phyloP scores from a whole-genome alignment of 1,140 invertebrate species.

The Drosophila ohnishii region DNA sequence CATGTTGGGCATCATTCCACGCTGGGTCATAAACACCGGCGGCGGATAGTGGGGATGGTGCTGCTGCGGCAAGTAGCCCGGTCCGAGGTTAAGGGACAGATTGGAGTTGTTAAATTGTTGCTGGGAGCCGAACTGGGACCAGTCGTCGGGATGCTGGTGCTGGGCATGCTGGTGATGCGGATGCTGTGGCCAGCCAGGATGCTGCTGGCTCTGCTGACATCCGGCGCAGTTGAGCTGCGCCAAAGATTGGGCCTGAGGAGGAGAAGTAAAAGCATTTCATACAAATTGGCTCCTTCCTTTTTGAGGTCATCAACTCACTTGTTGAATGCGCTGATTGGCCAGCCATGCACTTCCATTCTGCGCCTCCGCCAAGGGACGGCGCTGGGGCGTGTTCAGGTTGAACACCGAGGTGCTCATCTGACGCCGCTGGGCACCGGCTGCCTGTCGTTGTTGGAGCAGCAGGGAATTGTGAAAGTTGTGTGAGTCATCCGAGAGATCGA shows the following conservation, averaged over 20 bases:
- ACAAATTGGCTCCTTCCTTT: background rate
- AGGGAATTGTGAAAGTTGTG: slow-evolving; percentile 79
- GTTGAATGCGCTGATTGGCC: slow-evolving; percentile 75
- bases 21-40: slow-evolving; percentile 76
- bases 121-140: slow-evolving; percentile 83
- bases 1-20: slow-evolving; percentile 67
- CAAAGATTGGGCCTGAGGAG: slow-evolving; percentile 87
- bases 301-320: slow-evolving; percentile 44
- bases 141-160: slow-evolving; percentile 83
- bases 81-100: slow-evolving; percentile 86
- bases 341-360: slow-evolving; percentile 52
- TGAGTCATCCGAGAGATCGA: slow-evolving; percentile 78
- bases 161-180: slow-evolving; percentile 28
- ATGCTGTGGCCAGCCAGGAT: slow-evolving; percentile 49
- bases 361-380: slow-evolving; percentile 60
- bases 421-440: slow-evolving; percentile 55
- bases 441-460: slow-evolving; percentile 77
- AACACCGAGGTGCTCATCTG: slow-evolving; percentile 84
- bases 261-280: background rate
- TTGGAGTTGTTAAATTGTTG: slow-evolving; percentile 87
- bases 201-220: slow-evolving; percentile 60
- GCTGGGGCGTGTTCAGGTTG: slow-evolving; percentile 83
- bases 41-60: slow-evolving; percentile 83
- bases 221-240: slow-evolving; percentile 86
- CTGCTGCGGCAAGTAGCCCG: slow-evolving; percentile 83